Conservation (phyloP, 2,888 invertebrate species). For the Antheraea yamamai region DNA sequence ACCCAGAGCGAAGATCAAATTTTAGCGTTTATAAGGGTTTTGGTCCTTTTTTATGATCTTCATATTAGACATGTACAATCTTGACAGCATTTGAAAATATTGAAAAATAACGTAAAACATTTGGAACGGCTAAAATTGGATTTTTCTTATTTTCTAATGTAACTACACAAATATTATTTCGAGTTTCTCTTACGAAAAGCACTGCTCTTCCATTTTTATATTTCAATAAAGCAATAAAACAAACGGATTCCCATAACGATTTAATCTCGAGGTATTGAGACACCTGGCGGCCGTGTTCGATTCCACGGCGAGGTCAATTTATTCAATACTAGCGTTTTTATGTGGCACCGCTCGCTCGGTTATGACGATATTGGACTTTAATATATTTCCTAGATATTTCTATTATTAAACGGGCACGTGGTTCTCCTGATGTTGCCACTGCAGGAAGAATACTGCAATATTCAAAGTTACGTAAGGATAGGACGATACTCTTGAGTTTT, state of each 20-base stretch:
- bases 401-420: not conserved
- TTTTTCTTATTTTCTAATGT: too few relatives aligned
- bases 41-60: too few relatives aligned
- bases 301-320: slow-evolving; percentile 16
- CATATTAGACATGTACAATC: too few relatives aligned
- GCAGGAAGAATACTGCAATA: not conserved
- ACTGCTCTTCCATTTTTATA: not conserved
- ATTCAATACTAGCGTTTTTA: not conserved
- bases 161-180: not conserved
- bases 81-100: too few relatives aligned
- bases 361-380: not conserved
- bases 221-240: slow-evolving; percentile 13
- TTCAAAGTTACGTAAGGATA: not conserved
- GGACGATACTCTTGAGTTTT: not conserved
- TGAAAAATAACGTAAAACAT: too few relatives aligned
- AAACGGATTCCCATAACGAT: slow-evolving; percentile 15
- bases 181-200: not conserved
- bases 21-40: too few relatives aligned
- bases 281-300: slow-evolving; percentile 17
- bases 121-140: too few relatives aligned
- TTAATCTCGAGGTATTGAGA: slow-evolving; percentile 17
- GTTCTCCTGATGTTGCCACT: not conserved
- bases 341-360: not conserved
- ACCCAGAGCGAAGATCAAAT: too few relatives aligned
- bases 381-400: not conserved